Evolutionary conservation across 2,888 invertebrate genomes (phyloP), one percentile per base, ranked within the genome.

Genomic region (Omphaloscelis lunosa): DNA sequence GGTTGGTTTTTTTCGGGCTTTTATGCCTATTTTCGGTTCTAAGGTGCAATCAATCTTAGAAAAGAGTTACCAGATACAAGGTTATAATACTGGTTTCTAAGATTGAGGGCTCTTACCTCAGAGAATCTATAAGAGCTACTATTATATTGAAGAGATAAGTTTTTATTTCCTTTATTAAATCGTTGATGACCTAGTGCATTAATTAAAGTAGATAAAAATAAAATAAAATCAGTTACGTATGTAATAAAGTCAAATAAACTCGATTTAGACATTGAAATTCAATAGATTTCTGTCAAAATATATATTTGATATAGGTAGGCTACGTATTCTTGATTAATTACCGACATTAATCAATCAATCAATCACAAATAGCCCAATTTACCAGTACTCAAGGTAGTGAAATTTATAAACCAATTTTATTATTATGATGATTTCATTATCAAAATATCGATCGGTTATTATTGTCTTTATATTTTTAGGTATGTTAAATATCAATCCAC

Each of bases 321-420:
- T 73, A 51, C 3, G 27, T 65, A n/a, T 51, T 41, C 23, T 8
- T 78, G 81, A 81, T 74, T 78, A 59, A 78, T 78, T 39, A 45
- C 48, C 48, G 17, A 51, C 53, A n/a, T 59, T 74, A 66, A 78
- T 79, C 59, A 81, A 79, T 81, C 59, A 81, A 79, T 81, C 81
- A 79, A 53, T n/a, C 6, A n/a, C 17, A 66, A 74, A 59, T 39
- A 75, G 45, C 58, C 45, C 75, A 81, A 79, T 79, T 65, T 12
- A 58, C 62, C 4, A 81, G 75, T 79, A 74, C 65, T 53, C 81
- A 81, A 81, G 81, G 78, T 27, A 39, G 34, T 41, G 23, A n/a
- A 59, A 6, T 45, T 66, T 34, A 59, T 59, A 53, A 53, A 45
- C 58, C 34, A 66, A 59, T 81, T 81, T 59, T 5, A 65, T 74